Evolutionary conservation across 2,888 invertebrate genomes (phyloP), one percentile per base, ranked within the genome.

Genomic region (Dicyrtoma fusca): DNA sequence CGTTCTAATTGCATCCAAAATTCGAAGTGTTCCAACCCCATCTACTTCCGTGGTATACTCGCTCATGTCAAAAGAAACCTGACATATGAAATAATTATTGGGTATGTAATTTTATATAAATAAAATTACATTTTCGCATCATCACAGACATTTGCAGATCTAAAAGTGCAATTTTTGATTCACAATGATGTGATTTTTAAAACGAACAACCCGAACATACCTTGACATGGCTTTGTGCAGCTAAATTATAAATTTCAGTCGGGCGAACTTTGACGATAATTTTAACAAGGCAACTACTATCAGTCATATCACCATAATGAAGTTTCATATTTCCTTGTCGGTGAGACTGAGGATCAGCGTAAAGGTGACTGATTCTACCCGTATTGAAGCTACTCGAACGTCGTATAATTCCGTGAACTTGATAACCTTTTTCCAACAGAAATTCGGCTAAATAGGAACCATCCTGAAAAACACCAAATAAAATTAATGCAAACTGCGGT

Each of bases 1-100:
- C 0, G 94, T 94, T 78, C 94, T 87, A 71, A 97, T 93, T 0
- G 97, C 97, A 83, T 97, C 97, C 65, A 97, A 84, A 44, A 97
- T 85, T 78, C 97, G 87, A 25, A 97, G 86, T 0, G 96, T 95
- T 13, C 97, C 97, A n/a, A 97, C 88, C 0, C 92, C 97, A 84
- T 97, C 96, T 1, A 97, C 97, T 86, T 99, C 97, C 0, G 98
- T 97, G 0, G 99, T 99, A 82, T 99, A 99, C 85, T 99, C 98
- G 81, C 97, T 96, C 75, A 99, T 86, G 82, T 99, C 98, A 83
- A 99, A 99, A 0, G 98, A 99, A 53, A 91, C 89, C 90, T 90
- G 80, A 14, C 23, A 55, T 34, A 59, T 17, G 45, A 57, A 34
- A 59, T n/a, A n/a, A n/a, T 42, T 65, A 13, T 65, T 26, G 19